Evolutionary conservation across 2,888 invertebrate genomes (phyloP), one percentile per base, ranked within the genome.

Genomic region (Drosophila neotestacea): DNA sequence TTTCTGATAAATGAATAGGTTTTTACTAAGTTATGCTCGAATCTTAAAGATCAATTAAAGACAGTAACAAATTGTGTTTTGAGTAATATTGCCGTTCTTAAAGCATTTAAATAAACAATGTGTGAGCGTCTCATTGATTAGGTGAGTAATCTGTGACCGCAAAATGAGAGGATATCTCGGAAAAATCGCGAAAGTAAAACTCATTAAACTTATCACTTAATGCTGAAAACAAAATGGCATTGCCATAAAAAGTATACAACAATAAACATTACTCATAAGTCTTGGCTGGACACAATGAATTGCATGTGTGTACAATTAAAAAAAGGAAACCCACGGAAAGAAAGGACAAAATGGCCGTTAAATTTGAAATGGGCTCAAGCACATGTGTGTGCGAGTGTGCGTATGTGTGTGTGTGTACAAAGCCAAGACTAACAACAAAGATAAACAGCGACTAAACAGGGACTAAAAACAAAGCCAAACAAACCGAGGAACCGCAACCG

Each of bases 381-480:
- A 51, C 27, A 72, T 22, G 27, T 22, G 46, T 55, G 41, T 16
- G 42, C 34, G 30, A 10, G 46, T 28, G 60, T 7, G 38, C 10
- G 42, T 50, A 46, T 34, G 30, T 22, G 62, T 48, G 47, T 46
- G 55, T 55, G 70, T 50, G 60, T 50, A 55, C 50, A 52, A 75
- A 58, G 65, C 71, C 71, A 70, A 65, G 59, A 54, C 38, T 56
- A 47, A 69, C 54, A 47, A 62, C 54, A 42, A 69, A 73, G 81
- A 77, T 77, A 77, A 80, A 80, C 77, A 77, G 72, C 73, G 73
- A 41, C 81, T 80, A 77, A 78, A 78, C 78, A 68, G 81, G 77
- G 77, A 36, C 75, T 76, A 61, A 79, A 78, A 76, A 76, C 77
- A 80, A 77, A 80, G 81, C 68, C 77, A 72, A 77, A 70, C 69